Conservation (phyloP, 1,140 invertebrate genomes). For the Orchesella cincta region DNA sequence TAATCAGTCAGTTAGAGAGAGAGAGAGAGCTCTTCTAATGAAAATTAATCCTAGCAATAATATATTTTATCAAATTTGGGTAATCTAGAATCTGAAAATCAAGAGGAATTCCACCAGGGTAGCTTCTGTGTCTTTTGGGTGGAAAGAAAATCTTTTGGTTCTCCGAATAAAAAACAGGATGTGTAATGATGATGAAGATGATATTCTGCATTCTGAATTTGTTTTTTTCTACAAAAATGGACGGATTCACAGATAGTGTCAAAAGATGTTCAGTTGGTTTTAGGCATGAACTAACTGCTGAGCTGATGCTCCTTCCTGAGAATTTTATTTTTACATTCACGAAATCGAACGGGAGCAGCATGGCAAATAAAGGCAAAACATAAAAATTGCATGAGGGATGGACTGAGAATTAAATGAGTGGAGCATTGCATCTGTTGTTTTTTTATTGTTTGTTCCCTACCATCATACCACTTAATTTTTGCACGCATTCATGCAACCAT, state of each 20-base stretch:
- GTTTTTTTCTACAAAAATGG: background rate
- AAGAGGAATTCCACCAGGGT: conserved; percentile 1
- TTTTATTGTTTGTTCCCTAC: too few species aligned
- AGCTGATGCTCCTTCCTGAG: background rate
- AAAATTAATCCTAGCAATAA: background rate
- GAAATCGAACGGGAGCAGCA: too few species aligned
- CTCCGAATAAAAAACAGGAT: background rate
- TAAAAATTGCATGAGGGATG: too few species aligned
- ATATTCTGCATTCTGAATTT: background rate
- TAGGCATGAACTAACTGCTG: background rate
- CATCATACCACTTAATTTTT: too few species aligned
- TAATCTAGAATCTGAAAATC: background rate
- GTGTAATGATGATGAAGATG: background rate
- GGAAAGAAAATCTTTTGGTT: background rate
- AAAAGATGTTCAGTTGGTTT: background rate
- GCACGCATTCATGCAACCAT: too few species aligned
- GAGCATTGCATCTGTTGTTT: too few species aligned
- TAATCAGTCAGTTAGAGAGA: background rate
- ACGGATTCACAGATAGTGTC: background rate
- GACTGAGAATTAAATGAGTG: too few species aligned
- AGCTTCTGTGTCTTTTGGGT: background rate
- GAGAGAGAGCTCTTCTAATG: background rate
- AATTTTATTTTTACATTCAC: too few species aligned
- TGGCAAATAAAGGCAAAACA: too few species aligned
- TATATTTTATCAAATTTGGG: background rate